phyloP scores from a whole-genome alignment of 2,113 vertebrate genomes.

The Garra rufa region DNA sequence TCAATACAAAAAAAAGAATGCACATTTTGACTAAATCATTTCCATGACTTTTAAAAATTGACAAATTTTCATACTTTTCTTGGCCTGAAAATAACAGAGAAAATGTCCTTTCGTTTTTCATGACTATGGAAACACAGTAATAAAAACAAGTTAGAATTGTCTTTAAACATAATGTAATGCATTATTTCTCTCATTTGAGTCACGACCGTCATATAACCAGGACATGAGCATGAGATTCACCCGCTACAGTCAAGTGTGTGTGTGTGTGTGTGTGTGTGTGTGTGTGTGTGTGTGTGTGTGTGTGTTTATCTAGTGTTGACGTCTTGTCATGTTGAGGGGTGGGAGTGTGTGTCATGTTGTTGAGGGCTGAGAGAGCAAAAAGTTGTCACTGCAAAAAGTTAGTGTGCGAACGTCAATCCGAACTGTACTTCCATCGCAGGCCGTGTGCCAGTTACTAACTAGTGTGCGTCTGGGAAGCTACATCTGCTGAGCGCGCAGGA shows the following conservation, averaged over 20 bases:
- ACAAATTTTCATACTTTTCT: too few relatives aligned
- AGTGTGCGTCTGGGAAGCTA: conserved; percentile 21
- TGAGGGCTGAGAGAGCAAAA: background rate
- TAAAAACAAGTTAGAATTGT: too few relatives aligned
- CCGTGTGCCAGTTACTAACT: background rate
- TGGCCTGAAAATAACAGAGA: too few relatives aligned
- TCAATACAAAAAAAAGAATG: too few relatives aligned
- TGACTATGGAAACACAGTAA: too few relatives aligned
- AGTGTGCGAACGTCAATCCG: background rate
- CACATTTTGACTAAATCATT: too few relatives aligned
- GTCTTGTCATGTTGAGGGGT: background rate
- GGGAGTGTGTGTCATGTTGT: background rate
- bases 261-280: background rate
- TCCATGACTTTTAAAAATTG: too few relatives aligned
- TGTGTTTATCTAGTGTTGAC: background rate
- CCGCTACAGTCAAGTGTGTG: conserved; percentile 1
- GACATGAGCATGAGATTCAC: background rate
- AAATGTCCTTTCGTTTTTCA: too few relatives aligned
- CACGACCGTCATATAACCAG: background rate
- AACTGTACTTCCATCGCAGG: conserved; percentile 1
- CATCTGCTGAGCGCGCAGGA: conserved; percentile 1
- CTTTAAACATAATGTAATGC: too few relatives aligned
- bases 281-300: background rate
- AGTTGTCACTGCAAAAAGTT: conserved; percentile 19
- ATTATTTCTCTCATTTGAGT: background rate